Evolutionary conservation across 1,140 invertebrate genomes (phyloP), one percentile per base, ranked within the genome.

Genomic region (Gonioctena quinquepunctata): DNA sequence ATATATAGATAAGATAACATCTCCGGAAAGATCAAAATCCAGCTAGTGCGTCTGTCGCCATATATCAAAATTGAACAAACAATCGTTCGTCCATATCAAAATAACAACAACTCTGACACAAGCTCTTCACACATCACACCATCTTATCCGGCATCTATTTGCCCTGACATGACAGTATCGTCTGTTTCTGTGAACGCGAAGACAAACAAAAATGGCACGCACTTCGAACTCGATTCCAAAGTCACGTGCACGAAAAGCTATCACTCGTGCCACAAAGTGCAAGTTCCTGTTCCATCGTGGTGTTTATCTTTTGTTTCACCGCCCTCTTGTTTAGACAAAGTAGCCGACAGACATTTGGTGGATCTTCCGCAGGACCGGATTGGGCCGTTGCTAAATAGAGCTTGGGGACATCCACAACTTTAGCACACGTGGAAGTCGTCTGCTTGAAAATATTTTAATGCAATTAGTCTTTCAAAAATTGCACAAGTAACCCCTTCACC

Each of bases 151-250:
- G 5, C 16, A 42, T 42, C 16, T 42, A 3, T n/a, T 42, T n/a
- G 16, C n/a, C 60, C n/a, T 63, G 48, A 48, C 19, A 50, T 50
- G 21, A 23, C 21, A 65, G 13, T 56, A 27, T 54, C 16, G 56
- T 18, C 7, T 18, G 23, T 57, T 52, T 27, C 27, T 66, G 49
- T 57, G 49, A 56, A 26, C 13, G 18, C 3, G 49, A 27, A 60
- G 27, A 60, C 23, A 60, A 60, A 26, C 57, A 60, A 27, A 60
- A 60, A 60, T 27, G 57, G 33, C 33, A 42, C 33, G 33, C 33
- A 42, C 33, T 42, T 26, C 57, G 18, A 23, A 27, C 57, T 60
- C 57, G 18, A 19, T 21, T 21, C 22, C 16, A 6, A 1, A 13
- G 27, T 23, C 57, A 60, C 57, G 57, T 60, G 57, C 57, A 26